These are phyloP conservation scores for Boleophthalmus pectinirostris DNA, from an alignment of 2,113 vertebrate species.

Conservation along the genomic window DNA sequence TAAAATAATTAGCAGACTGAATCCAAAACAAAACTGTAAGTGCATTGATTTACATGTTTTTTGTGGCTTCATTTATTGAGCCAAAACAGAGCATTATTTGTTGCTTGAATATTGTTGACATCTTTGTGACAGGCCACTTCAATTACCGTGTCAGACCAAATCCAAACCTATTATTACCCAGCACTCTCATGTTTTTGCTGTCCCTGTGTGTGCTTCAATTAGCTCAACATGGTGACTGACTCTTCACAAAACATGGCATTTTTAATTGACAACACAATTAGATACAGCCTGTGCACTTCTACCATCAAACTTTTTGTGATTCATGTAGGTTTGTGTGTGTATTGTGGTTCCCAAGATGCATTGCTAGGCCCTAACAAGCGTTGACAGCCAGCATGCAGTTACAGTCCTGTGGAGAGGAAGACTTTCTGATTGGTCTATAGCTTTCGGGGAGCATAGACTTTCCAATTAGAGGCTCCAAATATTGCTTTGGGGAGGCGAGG, in stretches of 20 bases:
- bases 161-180: background rate
- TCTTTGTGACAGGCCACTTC: background rate
- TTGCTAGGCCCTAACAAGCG: constrained; percentile 62
- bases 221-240: background rate
- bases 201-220: constrained; percentile 1
- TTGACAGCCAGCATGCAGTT: constrained; percentile 58
- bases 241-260: background rate
- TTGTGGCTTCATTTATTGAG: background rate
- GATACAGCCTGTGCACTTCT: constrained; percentile 11
- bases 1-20: background rate
- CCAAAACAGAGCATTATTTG: background rate
- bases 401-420: constrained; percentile 60
- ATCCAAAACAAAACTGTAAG: background rate
- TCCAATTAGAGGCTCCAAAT: constrained; percentile 56
- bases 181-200: background rate
- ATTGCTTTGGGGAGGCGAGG: constrained; percentile 50
- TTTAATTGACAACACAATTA: constrained; percentile 4
- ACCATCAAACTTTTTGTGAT: constrained; percentile 7
- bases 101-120: background rate
- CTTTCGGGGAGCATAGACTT: constrained; percentile 41
- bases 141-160: background rate
- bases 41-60: background rate
- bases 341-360: constrained; percentile 40
- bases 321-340: constrained; percentile 24
- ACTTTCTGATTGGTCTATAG: constrained; percentile 60